Evolutionary conservation across 2,797 vertebrate species (phyloP).

Genomic region (Acanthurus tractus): DNA sequence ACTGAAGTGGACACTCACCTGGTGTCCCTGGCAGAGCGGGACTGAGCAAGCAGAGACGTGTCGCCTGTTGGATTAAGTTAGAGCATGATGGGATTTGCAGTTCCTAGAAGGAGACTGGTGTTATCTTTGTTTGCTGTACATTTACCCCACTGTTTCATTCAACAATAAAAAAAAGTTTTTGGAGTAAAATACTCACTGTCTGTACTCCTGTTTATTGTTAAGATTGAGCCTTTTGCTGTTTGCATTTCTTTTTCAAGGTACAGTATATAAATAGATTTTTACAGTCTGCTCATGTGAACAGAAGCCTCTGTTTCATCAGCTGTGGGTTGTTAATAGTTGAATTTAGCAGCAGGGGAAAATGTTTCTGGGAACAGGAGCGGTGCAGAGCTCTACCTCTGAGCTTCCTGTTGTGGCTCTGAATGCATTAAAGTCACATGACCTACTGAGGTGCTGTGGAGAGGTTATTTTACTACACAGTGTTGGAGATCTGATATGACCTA

Average conservation of each 20-base stretch:
- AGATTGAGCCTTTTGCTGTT: not conserved
- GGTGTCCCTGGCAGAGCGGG: slow-evolving; percentile 94
- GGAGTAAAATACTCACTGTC: slow-evolving; percentile 72
- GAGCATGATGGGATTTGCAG: slow-evolving; percentile 78
- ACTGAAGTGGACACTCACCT: slow-evolving; percentile 94
- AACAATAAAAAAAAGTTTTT: slow-evolving; percentile 83
- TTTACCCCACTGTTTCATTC: slow-evolving; percentile 84
- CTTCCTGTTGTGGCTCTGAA: slow-evolving; percentile 79
- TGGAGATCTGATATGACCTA: slow-evolving; percentile 57
- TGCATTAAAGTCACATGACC: slow-evolving; percentile 63
- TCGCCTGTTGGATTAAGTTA: slow-evolving; percentile 78
- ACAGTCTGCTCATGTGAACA: not conserved
- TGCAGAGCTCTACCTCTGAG: slow-evolving; percentile 47
- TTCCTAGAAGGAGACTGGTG: slow-evolving; percentile 71
- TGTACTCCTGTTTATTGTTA: not conserved
- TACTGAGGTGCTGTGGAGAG: slow-evolving; percentile 23
- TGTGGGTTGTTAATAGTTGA: slow-evolving; percentile 9
- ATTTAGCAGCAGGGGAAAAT: slow-evolving; percentile 55
- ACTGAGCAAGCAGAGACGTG: slow-evolving; percentile 82
- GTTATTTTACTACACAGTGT: slow-evolving; percentile 55
- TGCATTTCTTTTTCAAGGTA: not conserved
- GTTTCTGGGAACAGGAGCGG: slow-evolving; percentile 46
- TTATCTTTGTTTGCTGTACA: slow-evolving; percentile 87
- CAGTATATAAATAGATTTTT: not conserved
- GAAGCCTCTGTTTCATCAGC: slow-evolving; percentile 15